A percentile compares a stretch with the other conserved stretches of the same genome.
phyloP scores from a whole-genome alignment of 2,888 invertebrate genomes.

The Anthrax anthrax region DNA sequence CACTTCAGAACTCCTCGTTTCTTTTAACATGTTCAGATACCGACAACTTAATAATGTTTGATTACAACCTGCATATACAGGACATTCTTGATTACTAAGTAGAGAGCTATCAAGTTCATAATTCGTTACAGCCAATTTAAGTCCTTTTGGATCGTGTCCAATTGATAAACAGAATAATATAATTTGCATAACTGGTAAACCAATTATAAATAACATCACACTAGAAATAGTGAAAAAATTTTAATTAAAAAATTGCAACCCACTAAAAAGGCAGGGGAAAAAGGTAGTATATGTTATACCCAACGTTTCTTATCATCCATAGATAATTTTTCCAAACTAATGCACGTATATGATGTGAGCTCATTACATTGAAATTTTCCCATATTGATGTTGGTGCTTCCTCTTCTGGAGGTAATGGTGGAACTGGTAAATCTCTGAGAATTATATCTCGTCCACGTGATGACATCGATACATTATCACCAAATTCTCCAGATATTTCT shows the following conservation, averaged over 20 bases:
- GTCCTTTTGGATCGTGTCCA: constrained; percentile 67
- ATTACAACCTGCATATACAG: constrained; percentile 43
- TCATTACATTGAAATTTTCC: constrained; percentile 49
- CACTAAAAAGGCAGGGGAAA: background rate
- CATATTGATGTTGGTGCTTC: constrained; percentile 39
- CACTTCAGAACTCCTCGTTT: constrained; percentile 50
- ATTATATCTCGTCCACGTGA: constrained; percentile 54
- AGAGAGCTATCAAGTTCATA: constrained; percentile 47
- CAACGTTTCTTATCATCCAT: constrained; percentile 72
- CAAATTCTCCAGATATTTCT: constrained; percentile 77
- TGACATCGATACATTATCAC: constrained; percentile 68
- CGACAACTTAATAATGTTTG: constrained; percentile 58
- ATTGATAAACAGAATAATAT: constrained; percentile 77
- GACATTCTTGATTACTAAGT: constrained; percentile 36
- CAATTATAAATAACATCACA: constrained; percentile 70
- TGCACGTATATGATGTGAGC: constrained; percentile 60
- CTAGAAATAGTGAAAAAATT: constrained; percentile 31
- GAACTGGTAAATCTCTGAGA: constrained; percentile 38
- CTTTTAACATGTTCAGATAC: constrained; percentile 54
- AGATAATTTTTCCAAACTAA: constrained; percentile 79
- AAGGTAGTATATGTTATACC: constrained; percentile 37
- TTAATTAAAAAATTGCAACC: background rate
- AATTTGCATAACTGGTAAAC: constrained; percentile 73
- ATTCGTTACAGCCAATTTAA: constrained; percentile 69
- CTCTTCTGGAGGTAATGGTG: constrained; percentile 57